Percentiles rank a stretch among this genome's conserved stretches.
Evolutionary conservation across 2,113 vertebrate species (phyloP).

Genomic region (Paramisgurnus dabryanus): DNA sequence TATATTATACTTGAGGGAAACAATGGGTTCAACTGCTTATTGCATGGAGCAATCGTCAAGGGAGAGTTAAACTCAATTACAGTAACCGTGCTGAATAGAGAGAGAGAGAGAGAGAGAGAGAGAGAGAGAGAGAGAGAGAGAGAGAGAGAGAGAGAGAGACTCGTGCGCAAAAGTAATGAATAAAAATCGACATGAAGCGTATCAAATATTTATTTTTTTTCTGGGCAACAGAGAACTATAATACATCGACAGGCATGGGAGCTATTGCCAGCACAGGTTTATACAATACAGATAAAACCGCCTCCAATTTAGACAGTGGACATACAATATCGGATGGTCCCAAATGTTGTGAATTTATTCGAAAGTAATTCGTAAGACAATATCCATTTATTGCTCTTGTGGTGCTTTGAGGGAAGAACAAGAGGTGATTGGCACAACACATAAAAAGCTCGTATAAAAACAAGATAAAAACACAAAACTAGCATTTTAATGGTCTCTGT

Average conservation of each 20-base stretch:
- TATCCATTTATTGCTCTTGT: slow-evolving; percentile 98
- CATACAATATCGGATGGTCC: slow-evolving; percentile 92
- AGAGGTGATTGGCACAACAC: slow-evolving; percentile 88
- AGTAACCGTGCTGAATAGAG: slow-evolving; percentile 91
- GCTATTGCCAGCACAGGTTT: slow-evolving; percentile 97
- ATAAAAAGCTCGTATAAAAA: slow-evolving; percentile 82
- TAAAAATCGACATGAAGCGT: slow-evolving; percentile 99
- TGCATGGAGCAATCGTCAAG: slow-evolving; percentile 96
- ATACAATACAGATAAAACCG: slow-evolving; percentile 96
- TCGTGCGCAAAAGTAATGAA: slow-evolving; percentile 84
- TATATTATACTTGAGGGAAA: slow-evolving; percentile 96
- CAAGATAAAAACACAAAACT: slow-evolving; percentile 81
- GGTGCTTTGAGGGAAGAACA: slow-evolving; percentile 85
- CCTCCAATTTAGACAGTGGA: slow-evolving; percentile 94
- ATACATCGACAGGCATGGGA: slow-evolving; percentile 99
- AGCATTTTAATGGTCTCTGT: slow-evolving; percentile 81
- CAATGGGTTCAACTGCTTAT: slow-evolving; percentile 99
- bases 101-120: slow-evolving; percentile 60
- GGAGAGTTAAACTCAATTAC: slow-evolving; percentile 99
- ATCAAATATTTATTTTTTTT: slow-evolving; percentile 99
- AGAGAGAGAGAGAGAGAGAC: slow-evolving; percentile 78
- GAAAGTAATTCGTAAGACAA: slow-evolving; percentile 83
- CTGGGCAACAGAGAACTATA: slow-evolving; percentile 99
- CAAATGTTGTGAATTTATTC: slow-evolving; percentile 82
- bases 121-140: slow-evolving; percentile 39